Conservation (phyloP, 2,113 vertebrate species). For the Anoura caudifer region DNA sequence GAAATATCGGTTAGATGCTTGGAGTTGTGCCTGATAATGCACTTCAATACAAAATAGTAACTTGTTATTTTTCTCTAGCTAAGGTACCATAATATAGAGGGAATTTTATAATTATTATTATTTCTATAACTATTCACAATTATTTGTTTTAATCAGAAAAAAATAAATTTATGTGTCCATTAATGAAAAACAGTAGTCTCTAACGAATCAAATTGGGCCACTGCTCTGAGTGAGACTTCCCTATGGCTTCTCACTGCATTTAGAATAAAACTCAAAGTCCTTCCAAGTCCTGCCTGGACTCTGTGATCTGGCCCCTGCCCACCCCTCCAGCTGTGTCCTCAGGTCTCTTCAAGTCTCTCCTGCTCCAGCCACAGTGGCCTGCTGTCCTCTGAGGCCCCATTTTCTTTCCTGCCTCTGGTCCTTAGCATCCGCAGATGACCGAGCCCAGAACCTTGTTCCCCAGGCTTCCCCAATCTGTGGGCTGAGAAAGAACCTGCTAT, state of each 20-base stretch:
- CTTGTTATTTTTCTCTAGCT: neutral
- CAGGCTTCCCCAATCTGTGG: neutral
- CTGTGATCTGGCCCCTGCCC: neutral
- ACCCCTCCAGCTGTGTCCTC: neutral
- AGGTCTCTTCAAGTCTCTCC: neutral
- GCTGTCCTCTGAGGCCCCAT: rapidly evolving
- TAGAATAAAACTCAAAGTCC: neutral
- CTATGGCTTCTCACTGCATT: neutral
- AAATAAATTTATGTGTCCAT: neutral
- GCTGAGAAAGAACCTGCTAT: neutral
- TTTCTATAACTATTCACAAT: neutral
- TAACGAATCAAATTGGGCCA: neutral
- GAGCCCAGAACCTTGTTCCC: neutral
- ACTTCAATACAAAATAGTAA: neutral
- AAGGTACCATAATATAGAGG: neutral
- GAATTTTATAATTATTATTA: neutral
- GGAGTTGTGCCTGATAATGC: neutral
- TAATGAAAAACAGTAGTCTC: neutral
- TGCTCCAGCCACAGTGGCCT: neutral
- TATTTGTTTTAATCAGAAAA: neutral
- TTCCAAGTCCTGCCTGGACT: neutral
- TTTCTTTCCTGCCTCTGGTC: neutral
- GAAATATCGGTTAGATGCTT: too few species aligned
- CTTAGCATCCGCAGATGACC: neutral
- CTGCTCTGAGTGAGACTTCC: neutral